Evolutionary conservation across 92 coral and sea anemone species (phyloP).

Genomic region (Galaxea fascicularis): DNA sequence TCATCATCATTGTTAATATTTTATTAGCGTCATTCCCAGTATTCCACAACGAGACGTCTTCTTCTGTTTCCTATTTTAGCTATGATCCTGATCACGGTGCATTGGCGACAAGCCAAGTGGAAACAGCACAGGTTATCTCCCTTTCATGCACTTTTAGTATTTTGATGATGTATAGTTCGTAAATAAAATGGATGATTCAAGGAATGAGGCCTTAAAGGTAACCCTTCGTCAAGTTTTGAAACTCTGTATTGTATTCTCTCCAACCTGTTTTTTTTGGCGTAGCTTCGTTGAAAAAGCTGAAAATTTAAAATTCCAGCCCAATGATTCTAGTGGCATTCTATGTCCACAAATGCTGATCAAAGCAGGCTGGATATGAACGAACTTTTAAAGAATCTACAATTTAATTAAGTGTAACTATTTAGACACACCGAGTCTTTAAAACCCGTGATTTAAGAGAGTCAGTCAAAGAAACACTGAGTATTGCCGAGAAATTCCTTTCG

Average conservation of each 20-base stretch:
- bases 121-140: slow-evolving; percentile 33
- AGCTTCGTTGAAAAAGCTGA: no score
- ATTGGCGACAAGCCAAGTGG: slow-evolving; percentile 29
- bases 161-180: no score
- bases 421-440: not conserved
- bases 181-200: no score
- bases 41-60: not conserved
- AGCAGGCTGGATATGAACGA: not conserved
- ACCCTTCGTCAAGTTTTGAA: no score
- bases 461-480: no score
- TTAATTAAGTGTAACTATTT: slow-evolving; percentile 11
- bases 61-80: slow-evolving; percentile 9
- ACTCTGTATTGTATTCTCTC: no score
- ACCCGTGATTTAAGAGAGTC: no score
- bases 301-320: slow-evolving; percentile 12
- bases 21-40: not conserved
- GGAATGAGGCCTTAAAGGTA: no score
- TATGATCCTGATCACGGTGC: slow-evolving; percentile 38
- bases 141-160: not conserved
- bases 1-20: not conserved
- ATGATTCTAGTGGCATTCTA: slow-evolving; percentile 19
- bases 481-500: no score
- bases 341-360: not conserved
- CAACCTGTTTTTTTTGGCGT: not conserved
- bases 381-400: not conserved